These are phyloP conservation scores for Chrysomallon squamiferum DNA, from an alignment of 1,140 invertebrate species.

Conservation along the genomic window DNA sequence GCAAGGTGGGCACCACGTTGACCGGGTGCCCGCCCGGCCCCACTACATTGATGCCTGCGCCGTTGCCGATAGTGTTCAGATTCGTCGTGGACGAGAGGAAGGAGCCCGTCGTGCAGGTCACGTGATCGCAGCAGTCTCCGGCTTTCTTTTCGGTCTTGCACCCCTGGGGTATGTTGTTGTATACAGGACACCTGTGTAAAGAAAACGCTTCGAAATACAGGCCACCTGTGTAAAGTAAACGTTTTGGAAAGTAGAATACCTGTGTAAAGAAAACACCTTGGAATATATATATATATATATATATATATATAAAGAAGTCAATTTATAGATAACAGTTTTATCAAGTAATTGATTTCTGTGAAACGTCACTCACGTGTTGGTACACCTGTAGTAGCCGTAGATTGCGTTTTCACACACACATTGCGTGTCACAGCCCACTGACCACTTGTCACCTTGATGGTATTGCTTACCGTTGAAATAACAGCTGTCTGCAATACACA, in stretches of 20 bases:
- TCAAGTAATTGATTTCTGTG: too few species aligned
- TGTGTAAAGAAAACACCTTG: too few species aligned
- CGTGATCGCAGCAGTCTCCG: background rate
- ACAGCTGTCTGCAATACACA: constrained; percentile 23
- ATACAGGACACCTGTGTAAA: background rate
- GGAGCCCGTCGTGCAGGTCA: background rate
- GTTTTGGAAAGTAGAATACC: too few species aligned
- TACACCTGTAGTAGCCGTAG: constrained; percentile 50
- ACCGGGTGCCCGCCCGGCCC: background rate
- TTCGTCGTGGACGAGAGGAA: background rate
- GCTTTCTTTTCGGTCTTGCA: background rate
- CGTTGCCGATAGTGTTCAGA: background rate
- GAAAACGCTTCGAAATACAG: too few species aligned
- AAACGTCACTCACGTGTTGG: constrained; percentile 39
- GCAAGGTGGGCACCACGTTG: background rate
- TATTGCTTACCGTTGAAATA: constrained; percentile 29
- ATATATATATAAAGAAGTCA: too few species aligned
- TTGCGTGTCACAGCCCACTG: constrained; percentile 23
- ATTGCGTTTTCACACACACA: constrained; percentile 37
- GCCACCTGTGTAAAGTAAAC: too few species aligned
- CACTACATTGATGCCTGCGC: background rate
- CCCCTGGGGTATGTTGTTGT: background rate
- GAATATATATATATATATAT: too few species aligned
- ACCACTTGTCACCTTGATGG: constrained; percentile 29
- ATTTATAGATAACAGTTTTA: too few species aligned